phyloP scores from a whole-genome alignment of 2,797 vertebrate species.

The Nyctibius grandis region DNA sequence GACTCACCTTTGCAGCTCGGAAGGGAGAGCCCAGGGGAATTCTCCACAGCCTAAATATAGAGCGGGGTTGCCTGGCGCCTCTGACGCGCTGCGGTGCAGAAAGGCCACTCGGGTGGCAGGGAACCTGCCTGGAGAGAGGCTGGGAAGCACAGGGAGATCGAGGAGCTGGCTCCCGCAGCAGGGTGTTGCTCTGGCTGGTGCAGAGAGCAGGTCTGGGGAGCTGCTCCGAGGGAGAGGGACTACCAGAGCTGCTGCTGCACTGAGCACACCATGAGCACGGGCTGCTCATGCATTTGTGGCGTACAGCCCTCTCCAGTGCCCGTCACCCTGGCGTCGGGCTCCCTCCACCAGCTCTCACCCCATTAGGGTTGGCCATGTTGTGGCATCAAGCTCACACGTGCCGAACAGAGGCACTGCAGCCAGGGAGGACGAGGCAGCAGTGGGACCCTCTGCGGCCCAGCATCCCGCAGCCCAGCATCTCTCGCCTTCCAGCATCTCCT shows the following conservation, averaged over 20 bases:
- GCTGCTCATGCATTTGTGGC: neutral
- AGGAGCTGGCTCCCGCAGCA: neutral
- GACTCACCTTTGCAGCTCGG: conserved; percentile 56
- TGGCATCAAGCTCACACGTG: neutral
- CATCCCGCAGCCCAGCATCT: neutral
- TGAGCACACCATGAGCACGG: neutral
- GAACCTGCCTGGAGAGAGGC: neutral
- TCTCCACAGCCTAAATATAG: conserved; percentile 62
- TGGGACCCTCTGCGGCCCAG: neutral
- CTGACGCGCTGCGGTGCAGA: neutral
- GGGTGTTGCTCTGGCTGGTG: neutral
- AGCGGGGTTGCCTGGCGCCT: conserved; percentile 23
- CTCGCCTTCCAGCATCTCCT: neutral
- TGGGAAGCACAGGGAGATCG: neutral
- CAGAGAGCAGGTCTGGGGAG: neutral
- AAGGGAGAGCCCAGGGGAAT: conserved; percentile 62
- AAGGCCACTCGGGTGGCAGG: neutral
- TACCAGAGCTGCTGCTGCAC: neutral
- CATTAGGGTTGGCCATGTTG: accelerated
- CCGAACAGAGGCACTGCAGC: neutral
- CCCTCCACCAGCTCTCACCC: neutral
- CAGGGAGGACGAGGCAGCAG: neutral
- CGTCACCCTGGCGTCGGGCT: neutral
- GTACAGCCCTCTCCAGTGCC: neutral
- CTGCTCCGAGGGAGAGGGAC: neutral